Evolutionary conservation across 2,113 vertebrate genomes (phyloP).

Genomic region (Neofelis nebulosa): DNA sequence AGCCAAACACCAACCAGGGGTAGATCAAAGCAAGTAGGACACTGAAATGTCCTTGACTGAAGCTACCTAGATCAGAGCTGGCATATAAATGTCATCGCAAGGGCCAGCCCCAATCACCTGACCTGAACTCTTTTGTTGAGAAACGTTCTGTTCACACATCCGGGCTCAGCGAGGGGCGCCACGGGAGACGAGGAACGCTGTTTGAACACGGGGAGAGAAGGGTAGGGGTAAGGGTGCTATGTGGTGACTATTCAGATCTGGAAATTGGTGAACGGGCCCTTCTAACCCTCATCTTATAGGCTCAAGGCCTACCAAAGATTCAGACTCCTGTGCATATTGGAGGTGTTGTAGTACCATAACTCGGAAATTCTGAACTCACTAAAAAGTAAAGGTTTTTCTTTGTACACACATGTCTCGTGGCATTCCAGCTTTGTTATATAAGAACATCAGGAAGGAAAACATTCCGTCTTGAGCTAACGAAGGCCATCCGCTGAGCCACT

Average conservation of each 20-base stretch:
- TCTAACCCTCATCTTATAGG: background rate
- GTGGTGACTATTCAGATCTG: background rate
- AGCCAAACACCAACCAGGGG: background rate
- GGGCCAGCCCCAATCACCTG: background rate
- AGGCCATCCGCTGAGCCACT: background rate
- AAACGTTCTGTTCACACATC: background rate
- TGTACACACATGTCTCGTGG: background rate
- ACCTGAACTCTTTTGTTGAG: background rate
- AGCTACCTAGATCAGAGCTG: background rate
- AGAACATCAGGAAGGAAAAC: slow-evolving; percentile 12
- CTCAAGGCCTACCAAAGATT: background rate
- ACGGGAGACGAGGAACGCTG: too few relatives aligned
- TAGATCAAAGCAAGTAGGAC: background rate
- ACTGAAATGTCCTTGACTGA: background rate
- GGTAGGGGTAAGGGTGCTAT: accelerated
- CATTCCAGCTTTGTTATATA: background rate
- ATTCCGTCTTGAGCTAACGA: background rate
- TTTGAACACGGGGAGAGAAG: background rate
- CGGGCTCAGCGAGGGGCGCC: background rate
- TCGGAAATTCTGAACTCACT: background rate
- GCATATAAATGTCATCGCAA: background rate
- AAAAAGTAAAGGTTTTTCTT: background rate
- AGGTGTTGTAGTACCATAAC: background rate
- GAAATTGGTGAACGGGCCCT: background rate
- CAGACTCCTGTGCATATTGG: background rate